Evolutionary conservation across 92 coral and sea anemone genomes (phyloP), one percentile per base, ranked within the genome.

Genomic region (Nematostella vectensis): DNA sequence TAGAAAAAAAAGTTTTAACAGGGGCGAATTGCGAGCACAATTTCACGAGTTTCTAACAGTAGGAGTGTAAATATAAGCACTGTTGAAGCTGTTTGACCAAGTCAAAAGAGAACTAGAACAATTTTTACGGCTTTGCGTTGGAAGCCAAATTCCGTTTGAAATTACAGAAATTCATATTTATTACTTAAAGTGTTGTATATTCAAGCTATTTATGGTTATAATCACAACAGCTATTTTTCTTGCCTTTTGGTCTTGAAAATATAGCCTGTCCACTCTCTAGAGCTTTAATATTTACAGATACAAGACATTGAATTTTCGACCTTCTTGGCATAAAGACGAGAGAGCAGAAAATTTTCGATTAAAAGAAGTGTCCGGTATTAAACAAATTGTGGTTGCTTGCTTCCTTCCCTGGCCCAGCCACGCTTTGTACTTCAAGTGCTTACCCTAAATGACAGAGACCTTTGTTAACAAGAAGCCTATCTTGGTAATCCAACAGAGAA

Each of bases 181-280:
- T 45, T 4, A 6, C 51, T 45, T 4, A 45, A 45, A 10, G 23
- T 8, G 51, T 10, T 45, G 51, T 45, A 45, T 19, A 45, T 45
- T 11, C 51, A 19, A 45, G 51, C 18, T 45, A 45, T 45, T 45
- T 45, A 45, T 9, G 4, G 51, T 45, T 45, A 45, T 45, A 45
- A n/a, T n/a, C n/a, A n/a, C 42, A 36, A 36, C 15, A 15, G 42
- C 42, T 36, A 15, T 8, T 8, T 8, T 8, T 36, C 42, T 8
- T 8, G 42, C 15, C 42, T 36, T 8, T 8, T n/a, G 42, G 42
- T 15, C 42, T 36, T 15, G 15, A 36, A 36, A 8, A 36, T 8
- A 36, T 8, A 36, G 8, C 8, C 15, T 36, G 8, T 36, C 42
- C 8, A 15, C 15, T 36, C 15, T 8, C 42, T 36, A 36, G 42